Percentiles rank a stretch among this genome's conserved stretches.
phyloP scores from a whole-genome alignment of 2,797 vertebrate species.

The Varecia variegata region DNA sequence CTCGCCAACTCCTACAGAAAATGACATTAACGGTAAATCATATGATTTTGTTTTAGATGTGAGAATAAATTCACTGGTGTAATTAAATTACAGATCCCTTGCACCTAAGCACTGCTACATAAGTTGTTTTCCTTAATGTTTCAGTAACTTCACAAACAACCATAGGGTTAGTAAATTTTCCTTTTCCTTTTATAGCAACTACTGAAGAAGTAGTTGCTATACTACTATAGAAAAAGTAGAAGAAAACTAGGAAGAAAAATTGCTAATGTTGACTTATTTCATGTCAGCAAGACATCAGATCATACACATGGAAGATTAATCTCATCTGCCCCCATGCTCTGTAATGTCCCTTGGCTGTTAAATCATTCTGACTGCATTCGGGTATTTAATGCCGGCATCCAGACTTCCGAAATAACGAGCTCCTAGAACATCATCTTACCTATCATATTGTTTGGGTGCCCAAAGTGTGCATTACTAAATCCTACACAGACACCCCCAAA shows the following conservation, averaged over 20 bases:
- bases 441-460: slow-evolving; percentile 92
- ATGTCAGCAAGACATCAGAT: background rate
- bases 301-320: rapidly evolving
- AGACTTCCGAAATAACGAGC: too few species aligned
- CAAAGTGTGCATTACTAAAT: slow-evolving; percentile 90
- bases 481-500: slow-evolving; percentile 91
- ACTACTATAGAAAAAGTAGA: too few species aligned
- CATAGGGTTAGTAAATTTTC: background rate
- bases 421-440: slow-evolving; percentile 74
- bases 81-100: background rate
- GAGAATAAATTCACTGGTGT: background rate
- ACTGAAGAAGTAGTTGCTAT: background rate
- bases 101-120: background rate
- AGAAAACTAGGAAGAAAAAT: background rate
- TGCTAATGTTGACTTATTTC: background rate
- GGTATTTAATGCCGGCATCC: too few species aligned
- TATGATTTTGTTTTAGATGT: background rate
- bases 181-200: background rate
- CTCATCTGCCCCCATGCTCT: background rate
- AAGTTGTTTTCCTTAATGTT: background rate
- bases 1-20: slow-evolving; percentile 80
- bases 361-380: rapidly evolving
- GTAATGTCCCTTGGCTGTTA: background rate
- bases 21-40: rapidly evolving
- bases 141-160: background rate